Evolutionary conservation across 2,888 invertebrate species (phyloP), one percentile per base, ranked within the genome.

Genomic region (Coenonympha arcania): DNA sequence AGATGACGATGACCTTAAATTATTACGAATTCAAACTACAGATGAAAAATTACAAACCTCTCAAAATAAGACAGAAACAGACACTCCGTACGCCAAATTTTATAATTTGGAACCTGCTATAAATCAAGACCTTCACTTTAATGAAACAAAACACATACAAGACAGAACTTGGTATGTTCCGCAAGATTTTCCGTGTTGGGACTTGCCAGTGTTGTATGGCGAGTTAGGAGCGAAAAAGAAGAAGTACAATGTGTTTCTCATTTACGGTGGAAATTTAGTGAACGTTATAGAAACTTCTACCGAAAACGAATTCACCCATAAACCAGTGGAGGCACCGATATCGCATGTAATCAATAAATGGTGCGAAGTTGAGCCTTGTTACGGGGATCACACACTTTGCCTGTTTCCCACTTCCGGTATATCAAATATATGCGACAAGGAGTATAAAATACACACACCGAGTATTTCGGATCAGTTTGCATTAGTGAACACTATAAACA

Each of bases 371-470:
- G 63, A 69, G 33, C 85, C 85, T 6, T 86, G 85, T 49, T 85
- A 71, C 54, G 83, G 77, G 5, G 85, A 86, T 58, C 84, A 86
- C 56, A 82, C 79, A 1, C 70, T 84, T n/a, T 86, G 85, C 57
- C 58, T 82, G 4, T 86, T 79, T 49, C 50, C 72, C 15, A 59
- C 63, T 5, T 62, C 63, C 28, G 44, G 9, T 1, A 52, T 67
- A 50, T 73, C 82, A n/a, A 63, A 60, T 44, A 61, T 80, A 55
- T 86, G 85, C 57, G 65, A 65, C 8, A 50, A 49, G 6, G 57
- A 54, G 2, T 84, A 81, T 51, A 58, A 20, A 48, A 76, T 84
- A 2, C 44, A 44, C 1, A 57, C 54, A 22, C 79, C 79, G 4
- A 68, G 59, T 26, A 66, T 69, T 52, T 30, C 65, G 9, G 72